These are phyloP conservation scores for Pachycephala philippinensis DNA, from an alignment of 2,113 vertebrate species.

Conservation along the genomic window DNA sequence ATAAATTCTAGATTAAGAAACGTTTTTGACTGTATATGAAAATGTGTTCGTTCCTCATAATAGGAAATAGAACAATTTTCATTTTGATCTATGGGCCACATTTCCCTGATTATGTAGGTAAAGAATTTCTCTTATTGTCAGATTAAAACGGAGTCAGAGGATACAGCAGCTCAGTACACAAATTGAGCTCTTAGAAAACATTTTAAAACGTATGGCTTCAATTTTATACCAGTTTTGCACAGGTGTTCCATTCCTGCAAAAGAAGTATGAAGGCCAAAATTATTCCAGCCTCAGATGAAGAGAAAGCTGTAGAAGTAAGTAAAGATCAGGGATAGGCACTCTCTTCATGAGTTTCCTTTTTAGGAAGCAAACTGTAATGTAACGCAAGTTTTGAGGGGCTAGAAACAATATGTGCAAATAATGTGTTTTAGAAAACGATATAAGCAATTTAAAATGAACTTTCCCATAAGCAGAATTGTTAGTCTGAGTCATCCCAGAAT, in stretches of 20 bases:
- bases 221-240: not conserved
- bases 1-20: not conserved
- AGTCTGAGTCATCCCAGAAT: not conserved
- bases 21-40: not conserved
- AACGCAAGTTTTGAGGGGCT: not conserved
- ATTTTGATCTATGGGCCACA: not conserved
- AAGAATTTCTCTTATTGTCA: not conserved
- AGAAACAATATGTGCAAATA: not conserved
- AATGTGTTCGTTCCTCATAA: not conserved
- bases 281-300: not conserved
- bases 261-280: not conserved
- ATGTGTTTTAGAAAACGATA: fast-evolving
- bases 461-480: not conserved
- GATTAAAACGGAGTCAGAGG: not conserved
- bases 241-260: not conserved
- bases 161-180: not conserved
- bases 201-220: not conserved
- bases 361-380: not conserved
- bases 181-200: not conserved
- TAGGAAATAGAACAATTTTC: not conserved
- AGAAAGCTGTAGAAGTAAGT: not conserved
- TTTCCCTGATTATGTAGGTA: not conserved
- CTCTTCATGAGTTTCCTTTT: not conserved
- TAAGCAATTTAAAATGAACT: not conserved
- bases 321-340: not conserved